Conservation (phyloP, 2,797 vertebrate species). For the Otolemur crassicaudatus region DNA sequence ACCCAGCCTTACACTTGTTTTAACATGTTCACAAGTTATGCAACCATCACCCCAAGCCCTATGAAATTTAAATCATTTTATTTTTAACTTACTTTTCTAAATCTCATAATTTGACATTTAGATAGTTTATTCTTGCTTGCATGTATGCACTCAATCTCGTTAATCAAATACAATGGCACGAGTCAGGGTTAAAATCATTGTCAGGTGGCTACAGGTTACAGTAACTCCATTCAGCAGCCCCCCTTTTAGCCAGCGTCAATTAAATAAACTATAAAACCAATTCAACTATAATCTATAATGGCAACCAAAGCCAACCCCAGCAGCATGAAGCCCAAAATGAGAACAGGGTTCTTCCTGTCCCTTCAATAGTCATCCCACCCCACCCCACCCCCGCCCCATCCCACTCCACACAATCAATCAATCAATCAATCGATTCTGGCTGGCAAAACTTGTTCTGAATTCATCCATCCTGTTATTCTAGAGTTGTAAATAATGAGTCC, state of each 20-base stretch:
- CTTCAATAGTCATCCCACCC: background rate
- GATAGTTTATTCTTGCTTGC: background rate
- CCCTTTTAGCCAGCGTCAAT: background rate
- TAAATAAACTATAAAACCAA: conserved; percentile 8
- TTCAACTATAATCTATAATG: background rate
- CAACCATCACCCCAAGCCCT: background rate
- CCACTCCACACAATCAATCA: background rate
- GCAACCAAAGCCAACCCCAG: background rate
- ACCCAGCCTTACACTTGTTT: no score
- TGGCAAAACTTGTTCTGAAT: background rate
- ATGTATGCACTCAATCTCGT: background rate
- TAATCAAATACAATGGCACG: background rate
- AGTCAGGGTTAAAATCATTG: background rate
- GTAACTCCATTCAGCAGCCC: background rate
- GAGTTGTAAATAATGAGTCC: background rate
- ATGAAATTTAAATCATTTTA: background rate
- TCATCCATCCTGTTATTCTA: background rate
- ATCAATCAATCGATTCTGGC: background rate
- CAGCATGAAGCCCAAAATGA: background rate
- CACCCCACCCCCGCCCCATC: no score
- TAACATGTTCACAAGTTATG: background rate
- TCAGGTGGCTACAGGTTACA: background rate
- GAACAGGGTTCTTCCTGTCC: background rate
- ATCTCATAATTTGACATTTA: background rate
- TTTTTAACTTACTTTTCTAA: conserved; percentile 47